These are phyloP conservation scores for Lepidotrigona ventralis DNA, from an alignment of 1,140 invertebrate species.

Conservation along the genomic window DNA sequence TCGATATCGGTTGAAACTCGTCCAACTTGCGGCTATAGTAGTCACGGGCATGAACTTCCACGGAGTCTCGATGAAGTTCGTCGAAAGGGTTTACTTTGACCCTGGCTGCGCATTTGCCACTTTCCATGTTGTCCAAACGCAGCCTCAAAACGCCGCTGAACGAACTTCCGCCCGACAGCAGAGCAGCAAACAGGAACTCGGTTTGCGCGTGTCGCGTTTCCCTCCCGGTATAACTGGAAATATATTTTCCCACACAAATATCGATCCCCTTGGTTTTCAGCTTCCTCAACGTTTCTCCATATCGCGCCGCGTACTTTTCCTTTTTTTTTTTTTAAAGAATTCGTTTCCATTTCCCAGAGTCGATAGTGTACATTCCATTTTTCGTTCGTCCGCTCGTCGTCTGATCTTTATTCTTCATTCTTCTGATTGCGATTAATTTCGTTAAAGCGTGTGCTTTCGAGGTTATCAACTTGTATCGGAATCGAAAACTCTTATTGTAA, in stretches of 20 bases:
- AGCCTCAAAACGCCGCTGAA: conserved; percentile 38
- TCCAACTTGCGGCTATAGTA: conserved; percentile 39
- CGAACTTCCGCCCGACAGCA: conserved; percentile 48
- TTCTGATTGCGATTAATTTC: no score
- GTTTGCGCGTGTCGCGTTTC: conserved; percentile 19
- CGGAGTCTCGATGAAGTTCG: conserved; percentile 44
- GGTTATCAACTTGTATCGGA: no score
- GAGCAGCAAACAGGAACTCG: conserved; percentile 16
- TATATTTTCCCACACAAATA: neutral
- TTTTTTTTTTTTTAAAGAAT: neutral
- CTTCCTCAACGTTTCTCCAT: no score
- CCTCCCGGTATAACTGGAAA: conserved; percentile 3
- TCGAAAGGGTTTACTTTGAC: conserved; percentile 51
- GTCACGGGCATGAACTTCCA: conserved; percentile 49
- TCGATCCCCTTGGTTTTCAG: no score
- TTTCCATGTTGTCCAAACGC: conserved; percentile 47
- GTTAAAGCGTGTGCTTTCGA: no score
- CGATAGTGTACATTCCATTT: no score
- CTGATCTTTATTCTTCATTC: no score
- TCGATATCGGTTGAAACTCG: conserved; percentile 59
- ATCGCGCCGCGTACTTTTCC: no score
- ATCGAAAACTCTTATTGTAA: no score
- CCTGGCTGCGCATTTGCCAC: conserved; percentile 53
- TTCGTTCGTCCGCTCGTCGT: no score
- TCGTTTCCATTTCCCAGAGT: no score